Evolutionary conservation across 2,888 invertebrate genomes (phyloP).

Genomic region (Drosophila merina): DNA sequence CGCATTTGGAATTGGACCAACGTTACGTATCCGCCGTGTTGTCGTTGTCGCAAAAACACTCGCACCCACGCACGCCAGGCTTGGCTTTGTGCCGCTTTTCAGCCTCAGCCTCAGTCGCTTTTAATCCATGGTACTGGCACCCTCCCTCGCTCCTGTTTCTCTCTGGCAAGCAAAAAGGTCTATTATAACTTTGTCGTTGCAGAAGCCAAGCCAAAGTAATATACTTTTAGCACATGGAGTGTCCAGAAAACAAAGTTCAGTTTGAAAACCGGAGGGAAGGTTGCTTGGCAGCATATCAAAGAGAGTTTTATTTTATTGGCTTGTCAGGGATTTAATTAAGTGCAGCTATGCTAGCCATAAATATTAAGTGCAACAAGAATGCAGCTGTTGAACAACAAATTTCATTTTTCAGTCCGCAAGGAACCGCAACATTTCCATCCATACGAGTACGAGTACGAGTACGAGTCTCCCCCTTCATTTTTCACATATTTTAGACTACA

Average conservation of each 20-base stretch:
- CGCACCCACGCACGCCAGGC: slow-evolving; percentile 6
- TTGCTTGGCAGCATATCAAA: slow-evolving; percentile 22
- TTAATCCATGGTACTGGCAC: slow-evolving; percentile 1
- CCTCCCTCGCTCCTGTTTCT: neutral
- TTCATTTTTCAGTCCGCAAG: neutral
- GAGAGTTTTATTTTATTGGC: slow-evolving; percentile 35
- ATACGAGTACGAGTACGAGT: too few species aligned
- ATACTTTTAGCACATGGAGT: slow-evolving; percentile 49
- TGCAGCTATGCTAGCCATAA: slow-evolving; percentile 43
- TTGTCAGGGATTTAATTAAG: slow-evolving; percentile 45
- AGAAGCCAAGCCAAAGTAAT: slow-evolving; percentile 48
- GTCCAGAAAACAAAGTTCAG: slow-evolving; percentile 43
- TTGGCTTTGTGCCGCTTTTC: slow-evolving; percentile 15
- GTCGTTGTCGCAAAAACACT: slow-evolving; percentile 34
- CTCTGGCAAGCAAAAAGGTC: slow-evolving; percentile 57
- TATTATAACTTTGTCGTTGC: slow-evolving; percentile 73
- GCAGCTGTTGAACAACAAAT: slow-evolving; percentile 15
- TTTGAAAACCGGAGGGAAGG: neutral
- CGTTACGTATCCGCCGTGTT: slow-evolving; percentile 49
- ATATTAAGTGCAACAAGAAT: slow-evolving; percentile 39
- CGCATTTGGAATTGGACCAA: slow-evolving; percentile 65
- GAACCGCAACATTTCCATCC: neutral
- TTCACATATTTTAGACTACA: too few species aligned
- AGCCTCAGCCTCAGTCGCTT: neutral
- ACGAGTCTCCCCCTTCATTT: too few species aligned